Evolutionary conservation across 2,113 vertebrate species (phyloP).

Genomic region (Origma solitaria): DNA sequence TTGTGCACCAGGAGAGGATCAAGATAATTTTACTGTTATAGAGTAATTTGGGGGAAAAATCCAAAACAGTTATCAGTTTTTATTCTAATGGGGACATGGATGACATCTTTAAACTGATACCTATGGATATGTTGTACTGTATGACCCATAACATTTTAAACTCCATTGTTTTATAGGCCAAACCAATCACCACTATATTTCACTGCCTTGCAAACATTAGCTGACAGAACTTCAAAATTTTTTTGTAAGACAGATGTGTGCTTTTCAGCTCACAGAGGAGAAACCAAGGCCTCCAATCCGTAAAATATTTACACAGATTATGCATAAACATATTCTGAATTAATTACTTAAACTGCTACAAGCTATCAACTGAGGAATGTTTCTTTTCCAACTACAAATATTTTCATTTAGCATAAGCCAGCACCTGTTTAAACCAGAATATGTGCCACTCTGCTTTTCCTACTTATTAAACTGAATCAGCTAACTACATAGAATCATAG

Average conservation of each 20-base stretch:
- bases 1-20: neutral
- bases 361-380: neutral
- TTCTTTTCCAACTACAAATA: neutral
- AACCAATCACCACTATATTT: neutral
- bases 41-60: neutral
- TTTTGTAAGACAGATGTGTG: neutral
- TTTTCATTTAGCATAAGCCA: neutral
- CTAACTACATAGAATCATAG: neutral
- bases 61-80: neutral
- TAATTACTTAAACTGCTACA: neutral
- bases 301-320: neutral
- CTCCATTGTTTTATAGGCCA: neutral
- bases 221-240: neutral
- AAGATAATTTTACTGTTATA: neutral
- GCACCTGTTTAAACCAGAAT: neutral
- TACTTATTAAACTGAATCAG: neutral
- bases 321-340: neutral
- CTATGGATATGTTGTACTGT: neutral
- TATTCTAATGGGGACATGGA: neutral
- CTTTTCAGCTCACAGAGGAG: neutral
- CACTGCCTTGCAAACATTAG: neutral
- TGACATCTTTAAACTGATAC: neutral
- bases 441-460: neutral
- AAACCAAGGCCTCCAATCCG: neutral
- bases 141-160: neutral